Evolutionary conservation across 2,888 invertebrate genomes (phyloP), one percentile per base, ranked within the genome.

Genomic region (Lasioglossum malachurum): DNA sequence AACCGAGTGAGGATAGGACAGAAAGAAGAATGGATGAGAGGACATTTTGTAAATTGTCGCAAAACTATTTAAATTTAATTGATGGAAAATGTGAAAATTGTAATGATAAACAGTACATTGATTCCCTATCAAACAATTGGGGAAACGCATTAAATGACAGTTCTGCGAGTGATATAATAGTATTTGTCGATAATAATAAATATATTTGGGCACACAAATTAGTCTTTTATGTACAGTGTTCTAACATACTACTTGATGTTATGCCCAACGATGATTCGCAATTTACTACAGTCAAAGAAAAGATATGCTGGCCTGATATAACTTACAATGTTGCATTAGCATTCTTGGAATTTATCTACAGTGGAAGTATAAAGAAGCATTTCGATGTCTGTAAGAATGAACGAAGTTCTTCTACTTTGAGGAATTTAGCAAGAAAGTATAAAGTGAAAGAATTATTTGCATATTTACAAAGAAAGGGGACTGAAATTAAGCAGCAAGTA

Each of bases 171-270:
- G 96, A 96, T 89, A 80, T 96, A 19, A 92, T 94, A 31, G 91
- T 96, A 57, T 93, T 94, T 82, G 94, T 95, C 2, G 93, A 95
- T 75, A 92, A 94, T 80, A 92, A 94, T 75, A 93, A 92, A 83
- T 92, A 94, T 57, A 95, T 96, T 86, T 95, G 94, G 91, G 95
- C 94, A 71, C 96, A 96, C 87, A 95, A 94, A 90, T 88, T 96
- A 49, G 95, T 96, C 10, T 92, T 96, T 27, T 91, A 93, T 87
- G 94, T 94, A 7, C 95, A 96, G 35, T 96, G 95, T 87, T 93
- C 95, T n/a, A 91, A 92, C 60, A 92, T 96, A 75, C 87, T 96
- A 60, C 84, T 93, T n/a, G 95, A 95, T 82, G 86, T 95, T 46
- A 88, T 91, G 8, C 19, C 86, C 7, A 92, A 93, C 57, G 80